These are phyloP conservation scores for Entomobrya multifasciata DNA, from an alignment of 2,888 invertebrate genomes.

Conservation along the genomic window DNA sequence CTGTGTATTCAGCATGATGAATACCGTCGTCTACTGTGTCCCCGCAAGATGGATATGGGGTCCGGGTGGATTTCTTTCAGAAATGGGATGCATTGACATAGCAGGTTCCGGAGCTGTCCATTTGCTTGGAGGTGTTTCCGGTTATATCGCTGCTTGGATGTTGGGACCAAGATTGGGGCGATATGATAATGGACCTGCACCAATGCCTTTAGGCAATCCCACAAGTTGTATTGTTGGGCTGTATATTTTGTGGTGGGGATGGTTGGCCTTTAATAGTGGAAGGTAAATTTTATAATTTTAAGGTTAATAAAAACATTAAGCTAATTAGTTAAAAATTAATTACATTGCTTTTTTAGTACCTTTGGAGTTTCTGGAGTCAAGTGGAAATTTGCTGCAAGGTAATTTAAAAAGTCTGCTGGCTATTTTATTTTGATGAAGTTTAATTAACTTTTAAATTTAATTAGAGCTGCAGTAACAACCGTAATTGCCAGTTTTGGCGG, in stretches of 20 bases:
- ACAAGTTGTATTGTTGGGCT: slow-evolving; percentile 81
- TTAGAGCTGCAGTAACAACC: slow-evolving; percentile 81
- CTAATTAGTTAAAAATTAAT: no score
- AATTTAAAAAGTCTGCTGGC: neutral
- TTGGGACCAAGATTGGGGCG: slow-evolving; percentile 80
- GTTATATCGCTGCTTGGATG: slow-evolving; percentile 79
- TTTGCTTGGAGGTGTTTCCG: slow-evolving; percentile 82
- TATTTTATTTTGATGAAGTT: no score
- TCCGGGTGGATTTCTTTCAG: slow-evolving; percentile 81
- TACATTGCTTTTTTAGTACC: slow-evolving; percentile 81
- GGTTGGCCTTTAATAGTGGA: slow-evolving; percentile 82
- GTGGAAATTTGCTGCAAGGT: slow-evolving; percentile 82
- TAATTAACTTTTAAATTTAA: neutral
- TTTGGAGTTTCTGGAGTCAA: slow-evolving; percentile 82
- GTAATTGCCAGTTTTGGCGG: slow-evolving; percentile 82
- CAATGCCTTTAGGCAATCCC: slow-evolving; percentile 81
- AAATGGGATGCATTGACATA: slow-evolving; percentile 82
- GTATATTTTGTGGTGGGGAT: slow-evolving; percentile 83
- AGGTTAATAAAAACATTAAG: neutral
- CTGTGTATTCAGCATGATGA: slow-evolving; percentile 81
- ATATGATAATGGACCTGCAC: slow-evolving; percentile 80
- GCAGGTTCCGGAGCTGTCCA: slow-evolving; percentile 82
- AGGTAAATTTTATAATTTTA: slow-evolving; percentile 71
- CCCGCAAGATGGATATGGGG: slow-evolving; percentile 82
- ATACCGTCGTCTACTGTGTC: slow-evolving; percentile 82